Base-by-base conservation (phyloP, 2,888 invertebrate genomes). In the Drosophila colorata region DNA sequence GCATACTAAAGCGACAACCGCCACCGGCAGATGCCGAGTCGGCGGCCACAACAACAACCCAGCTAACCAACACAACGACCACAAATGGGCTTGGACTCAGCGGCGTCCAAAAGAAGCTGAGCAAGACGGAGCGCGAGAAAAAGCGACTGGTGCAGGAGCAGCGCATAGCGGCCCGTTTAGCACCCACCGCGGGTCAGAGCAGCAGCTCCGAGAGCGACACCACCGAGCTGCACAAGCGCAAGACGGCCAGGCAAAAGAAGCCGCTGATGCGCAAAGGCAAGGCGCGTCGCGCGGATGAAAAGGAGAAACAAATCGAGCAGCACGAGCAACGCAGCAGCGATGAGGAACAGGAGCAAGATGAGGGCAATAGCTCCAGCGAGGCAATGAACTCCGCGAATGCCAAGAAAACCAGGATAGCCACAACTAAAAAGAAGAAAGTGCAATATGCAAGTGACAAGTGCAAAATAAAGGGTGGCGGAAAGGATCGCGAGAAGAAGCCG, bases 151-250 rank as follows among this genome's bases (percentile, higher is more conserved):
- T 91, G 33, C 90, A 90, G 56, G 92, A 91, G 72, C 85, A 90
- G 38, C 74, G 91, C 16, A 82, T 91, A 23, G 91, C 92, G 2
- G 91, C 91, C 3, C 79, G 92, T 0, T 51, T 92, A 20, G 86
- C 77, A 0, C 82, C 88, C 0, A 43, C 53, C 3, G 69, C 77
- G 33, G 83, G 83, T 0, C 74, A 86, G 20, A 93, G 93, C 37
- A 94, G 94, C 86, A 93, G 91, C 79, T 92, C 92, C 5, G 94
- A 94, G 83, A 92, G 90, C 33, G 94, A 91, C 41, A 94, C 90
- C 16, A 94, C 91, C 18, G 91, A 91, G 71, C 65, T 91, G 8
- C 80, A 78, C 31, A 91, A 89, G 57, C 75, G 90, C 0, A 90
- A 87, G 25, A 78, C 86, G 0, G 90, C 85, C 11, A 82, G 91